Conservation (phyloP, 1,140 invertebrate genomes). For the Pseudobourletiella spinata region DNA sequence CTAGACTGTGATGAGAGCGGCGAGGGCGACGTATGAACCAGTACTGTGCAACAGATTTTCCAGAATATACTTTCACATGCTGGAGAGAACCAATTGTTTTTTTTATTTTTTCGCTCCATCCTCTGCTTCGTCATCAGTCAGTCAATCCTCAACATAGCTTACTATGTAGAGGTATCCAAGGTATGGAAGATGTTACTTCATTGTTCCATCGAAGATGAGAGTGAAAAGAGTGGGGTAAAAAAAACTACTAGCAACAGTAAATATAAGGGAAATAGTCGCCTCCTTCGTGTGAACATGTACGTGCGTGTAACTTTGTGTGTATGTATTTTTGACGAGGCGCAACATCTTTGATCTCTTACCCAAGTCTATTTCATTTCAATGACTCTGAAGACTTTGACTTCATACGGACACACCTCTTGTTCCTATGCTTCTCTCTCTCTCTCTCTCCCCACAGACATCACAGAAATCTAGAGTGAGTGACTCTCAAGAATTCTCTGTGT, state of each 20-base stretch:
- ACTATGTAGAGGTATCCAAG: background rate
- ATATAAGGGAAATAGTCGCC: background rate
- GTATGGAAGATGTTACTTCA: background rate
- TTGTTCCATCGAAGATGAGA: background rate
- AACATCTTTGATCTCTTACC: constrained; percentile 17
- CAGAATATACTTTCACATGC: too few species aligned
- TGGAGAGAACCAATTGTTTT: background rate
- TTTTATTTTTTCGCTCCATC: constrained; percentile 4
- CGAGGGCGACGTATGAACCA: too few species aligned
- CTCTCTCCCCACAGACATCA: background rate
- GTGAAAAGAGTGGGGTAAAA: background rate
- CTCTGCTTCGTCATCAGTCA: background rate
- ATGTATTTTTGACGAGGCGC: constrained; percentile 16
- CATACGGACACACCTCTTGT: background rate
- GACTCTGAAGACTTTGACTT: background rate
- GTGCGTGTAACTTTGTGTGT: background rate
- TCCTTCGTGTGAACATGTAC: background rate
- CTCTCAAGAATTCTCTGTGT: background rate
- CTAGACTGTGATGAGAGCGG: too few species aligned
- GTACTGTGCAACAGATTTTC: background rate
- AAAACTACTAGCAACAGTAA: too few species aligned
- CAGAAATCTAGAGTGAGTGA: too few species aligned
- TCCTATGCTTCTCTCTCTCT: background rate
- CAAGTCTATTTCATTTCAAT: constrained; percentile 23
- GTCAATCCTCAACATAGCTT: background rate